phyloP scores from a whole-genome alignment of 2,888 invertebrate genomes.

The Onchidella celtica region DNA sequence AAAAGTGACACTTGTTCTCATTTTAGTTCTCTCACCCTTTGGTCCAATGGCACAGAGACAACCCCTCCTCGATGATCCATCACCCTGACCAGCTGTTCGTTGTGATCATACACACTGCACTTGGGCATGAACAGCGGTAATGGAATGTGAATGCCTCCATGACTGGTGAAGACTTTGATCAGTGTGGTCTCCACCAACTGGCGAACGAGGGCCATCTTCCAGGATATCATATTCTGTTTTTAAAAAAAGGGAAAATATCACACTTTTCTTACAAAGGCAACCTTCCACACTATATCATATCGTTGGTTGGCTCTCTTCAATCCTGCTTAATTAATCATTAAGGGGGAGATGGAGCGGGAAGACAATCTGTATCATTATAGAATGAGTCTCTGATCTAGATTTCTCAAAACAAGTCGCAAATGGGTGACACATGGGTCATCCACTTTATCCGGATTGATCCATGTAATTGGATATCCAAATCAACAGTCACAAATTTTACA shows the following conservation, averaged over 20 bases:
- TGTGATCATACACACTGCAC: constrained; percentile 64
- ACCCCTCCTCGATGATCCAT: constrained; percentile 94
- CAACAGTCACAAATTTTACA: too few species aligned
- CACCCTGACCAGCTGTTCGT: constrained; percentile 84
- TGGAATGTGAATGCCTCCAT: constrained; percentile 88
- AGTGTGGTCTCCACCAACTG: constrained; percentile 81
- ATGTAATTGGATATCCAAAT: too few species aligned
- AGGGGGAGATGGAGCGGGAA: too few species aligned
- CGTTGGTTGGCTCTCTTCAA: too few species aligned
- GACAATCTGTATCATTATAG: too few species aligned
- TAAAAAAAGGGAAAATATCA: constrained; percentile 3
- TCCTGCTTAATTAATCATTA: too few species aligned
- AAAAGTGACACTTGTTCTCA: background rate
- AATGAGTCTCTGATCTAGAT: too few species aligned
- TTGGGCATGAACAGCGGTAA: constrained; percentile 90
- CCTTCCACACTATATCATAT: too few species aligned
- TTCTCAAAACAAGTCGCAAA: too few species aligned
- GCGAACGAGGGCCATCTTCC: constrained; percentile 80
- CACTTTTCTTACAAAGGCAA: too few species aligned
- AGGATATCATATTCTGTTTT: constrained; percentile 59
- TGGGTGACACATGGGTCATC: too few species aligned
- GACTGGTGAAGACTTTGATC: constrained; percentile 75
- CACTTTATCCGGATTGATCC: too few species aligned
- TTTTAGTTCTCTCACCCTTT: constrained; percentile 85
- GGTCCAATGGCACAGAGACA: constrained; percentile 90